Conservation (phyloP, 2,888 invertebrate species). For the Drosophila peninsularis region DNA sequence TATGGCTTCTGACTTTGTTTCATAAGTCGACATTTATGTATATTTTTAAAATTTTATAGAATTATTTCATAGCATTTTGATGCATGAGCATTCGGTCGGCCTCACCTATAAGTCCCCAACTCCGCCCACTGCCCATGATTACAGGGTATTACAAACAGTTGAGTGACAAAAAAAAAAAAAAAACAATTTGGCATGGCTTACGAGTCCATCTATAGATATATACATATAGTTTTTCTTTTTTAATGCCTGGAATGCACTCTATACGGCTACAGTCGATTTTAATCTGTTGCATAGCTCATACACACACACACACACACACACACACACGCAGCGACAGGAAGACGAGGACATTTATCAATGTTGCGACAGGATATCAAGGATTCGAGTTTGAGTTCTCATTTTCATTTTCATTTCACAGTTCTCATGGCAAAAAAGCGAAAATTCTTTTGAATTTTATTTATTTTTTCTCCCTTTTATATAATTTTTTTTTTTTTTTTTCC, state of each 20-base stretch:
- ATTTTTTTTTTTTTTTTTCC: background rate
- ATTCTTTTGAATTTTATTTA: conserved; percentile 13
- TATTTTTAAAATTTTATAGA: no score
- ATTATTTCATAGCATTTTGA: no score
- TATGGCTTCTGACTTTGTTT: no score
- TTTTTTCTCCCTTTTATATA: background rate
- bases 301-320: background rate
- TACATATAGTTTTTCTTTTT: conserved; percentile 10
- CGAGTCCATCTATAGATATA: background rate
- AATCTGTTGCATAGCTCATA: conserved; percentile 39
- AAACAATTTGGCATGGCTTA: conserved; percentile 26
- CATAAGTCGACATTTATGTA: no score
- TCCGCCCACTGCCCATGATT: background rate
- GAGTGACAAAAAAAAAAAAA: conserved; percentile 25
- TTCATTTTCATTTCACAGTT: conserved; percentile 34
- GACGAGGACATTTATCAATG: conserved; percentile 65
- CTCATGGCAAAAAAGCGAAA: conserved; percentile 5
- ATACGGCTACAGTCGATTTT: conserved; percentile 27
- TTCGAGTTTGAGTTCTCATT: conserved; percentile 30
- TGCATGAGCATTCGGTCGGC: no score
- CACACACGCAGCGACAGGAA: conserved; percentile 17
- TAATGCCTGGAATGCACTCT: conserved; percentile 7
- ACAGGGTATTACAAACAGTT: conserved; percentile 1
- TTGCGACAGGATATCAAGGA: conserved; percentile 48
- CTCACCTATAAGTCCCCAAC: background rate